Conservation (phyloP, 2,113 vertebrate genomes). For the Zapornia atra region DNA sequence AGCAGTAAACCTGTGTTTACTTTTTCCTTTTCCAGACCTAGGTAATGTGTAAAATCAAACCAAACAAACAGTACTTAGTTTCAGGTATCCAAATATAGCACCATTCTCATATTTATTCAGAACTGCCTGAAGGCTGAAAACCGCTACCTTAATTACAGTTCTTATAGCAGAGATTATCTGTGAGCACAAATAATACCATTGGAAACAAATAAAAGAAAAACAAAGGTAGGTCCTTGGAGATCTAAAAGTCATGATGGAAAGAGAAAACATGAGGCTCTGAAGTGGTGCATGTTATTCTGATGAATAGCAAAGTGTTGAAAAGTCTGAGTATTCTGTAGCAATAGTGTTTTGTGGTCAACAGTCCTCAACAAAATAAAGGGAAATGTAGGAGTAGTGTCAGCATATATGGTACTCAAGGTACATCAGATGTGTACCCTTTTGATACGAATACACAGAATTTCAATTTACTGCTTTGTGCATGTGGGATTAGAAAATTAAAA, state of each 20-base stretch:
- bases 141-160: neutral
- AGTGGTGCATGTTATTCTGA: neutral
- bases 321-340: neutral
- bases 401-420: neutral
- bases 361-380: neutral
- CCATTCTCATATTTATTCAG: neutral
- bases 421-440: neutral
- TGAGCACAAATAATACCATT: slow-evolving; percentile 5
- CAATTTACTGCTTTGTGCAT: neutral
- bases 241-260: neutral
- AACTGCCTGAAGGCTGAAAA: neutral
- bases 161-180: neutral
- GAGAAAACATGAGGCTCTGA: neutral
- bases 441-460: neutral
- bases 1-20: neutral
- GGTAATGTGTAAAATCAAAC: neutral
- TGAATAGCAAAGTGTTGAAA: neutral
- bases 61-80: neutral
- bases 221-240: neutral
- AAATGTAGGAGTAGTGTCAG: neutral
- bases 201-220: slow-evolving; percentile 7
- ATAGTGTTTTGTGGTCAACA: neutral
- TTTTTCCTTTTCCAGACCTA: neutral
- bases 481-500: neutral
- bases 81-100: neutral